Base-by-base conservation (phyloP, 1,140 invertebrate species). In the Agrypnia vestita region DNA sequence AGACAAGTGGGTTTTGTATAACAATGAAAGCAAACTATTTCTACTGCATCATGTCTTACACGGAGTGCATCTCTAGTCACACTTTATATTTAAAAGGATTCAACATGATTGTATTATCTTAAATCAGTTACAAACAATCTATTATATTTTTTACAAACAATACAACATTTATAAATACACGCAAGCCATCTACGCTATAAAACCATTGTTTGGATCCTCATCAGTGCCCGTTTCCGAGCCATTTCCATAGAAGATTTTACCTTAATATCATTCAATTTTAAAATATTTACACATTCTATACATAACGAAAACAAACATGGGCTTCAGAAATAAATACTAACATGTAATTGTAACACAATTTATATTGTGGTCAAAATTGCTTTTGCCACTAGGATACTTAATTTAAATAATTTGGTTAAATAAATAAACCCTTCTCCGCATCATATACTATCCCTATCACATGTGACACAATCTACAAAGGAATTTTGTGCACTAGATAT, bases 111-210 rank as follows among this genome's bases (percentile, higher is more conserved):
- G 59, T 80, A 64, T 77, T 64, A 77, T 78, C 56, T 76, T 76
- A 76, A 80, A 47, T 80, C 69, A 80, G 72, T 78, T 80, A 80
- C 81, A 79, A 80, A 83, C 79, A 80, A 83, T 76, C 76, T 76
- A 79, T 75, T 79, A 67, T 79, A 80, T 79, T 80, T 80, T 72
- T 83, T 80, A 83, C 79, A 83, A 83, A 83, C 82, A 76, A 79
- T 80, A 83, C 82, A 83, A 79, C 79, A 80, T 83, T 83, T 80
- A 83, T 80, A 80, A 79, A 83, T 80, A 83, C 82, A 83, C 82
- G 72, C 71, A 83, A 83, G 82, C 82, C 77, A 56, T 76, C 78
- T 80, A 82, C 53, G 47, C 69, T 73, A 73, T 47, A 8, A 35
- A 46, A 69, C 15, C 64, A 17, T 21, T 69, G 43, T 46, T 49